These are phyloP conservation scores for Drosophila mojavensis DNA, from an alignment of 1,140 invertebrate species.

Conservation along the genomic window DNA sequence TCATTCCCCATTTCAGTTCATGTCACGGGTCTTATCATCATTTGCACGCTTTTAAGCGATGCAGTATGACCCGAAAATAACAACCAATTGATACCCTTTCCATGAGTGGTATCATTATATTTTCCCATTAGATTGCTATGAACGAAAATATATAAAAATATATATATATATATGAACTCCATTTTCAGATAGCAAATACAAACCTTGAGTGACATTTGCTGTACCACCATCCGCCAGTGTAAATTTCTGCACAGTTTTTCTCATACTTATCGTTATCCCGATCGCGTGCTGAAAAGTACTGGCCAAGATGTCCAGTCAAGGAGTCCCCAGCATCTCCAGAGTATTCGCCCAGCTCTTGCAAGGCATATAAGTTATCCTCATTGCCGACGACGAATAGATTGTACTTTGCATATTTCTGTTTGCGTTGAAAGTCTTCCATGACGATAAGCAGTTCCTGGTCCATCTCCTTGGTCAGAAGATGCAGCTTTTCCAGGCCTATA, in stretches of 20 bases:
- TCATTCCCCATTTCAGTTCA: too few relatives aligned
- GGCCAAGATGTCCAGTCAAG: constrained; percentile 87
- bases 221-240: constrained; percentile 88
- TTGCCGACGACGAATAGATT: constrained; percentile 87
- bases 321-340: constrained; percentile 88
- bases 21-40: constrained; percentile 38
- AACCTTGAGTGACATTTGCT: constrained; percentile 70
- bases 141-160: neutral
- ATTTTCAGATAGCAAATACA: neutral
- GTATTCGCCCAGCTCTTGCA: constrained; percentile 87
- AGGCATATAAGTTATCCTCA: constrained; percentile 87
- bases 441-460: constrained; percentile 87
- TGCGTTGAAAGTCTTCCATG: constrained; percentile 86
- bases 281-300: constrained; percentile 89
- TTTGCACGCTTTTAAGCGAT: constrained; percentile 39
- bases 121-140: constrained; percentile 47
- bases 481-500: constrained; percentile 86
- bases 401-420: constrained; percentile 86
- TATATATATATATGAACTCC: neutral
- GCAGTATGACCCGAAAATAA: constrained; percentile 22
- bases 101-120: constrained; percentile 33
- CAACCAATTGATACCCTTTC: constrained; percentile 46
- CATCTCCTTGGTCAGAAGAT: constrained; percentile 85
- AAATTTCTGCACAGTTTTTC: constrained; percentile 87
- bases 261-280: constrained; percentile 88